A percentile compares a stretch with the other conserved stretches of the same genome.
Evolutionary conservation across 2,797 vertebrate species (phyloP).

Genomic region (Tauraco hartlaubi): DNA sequence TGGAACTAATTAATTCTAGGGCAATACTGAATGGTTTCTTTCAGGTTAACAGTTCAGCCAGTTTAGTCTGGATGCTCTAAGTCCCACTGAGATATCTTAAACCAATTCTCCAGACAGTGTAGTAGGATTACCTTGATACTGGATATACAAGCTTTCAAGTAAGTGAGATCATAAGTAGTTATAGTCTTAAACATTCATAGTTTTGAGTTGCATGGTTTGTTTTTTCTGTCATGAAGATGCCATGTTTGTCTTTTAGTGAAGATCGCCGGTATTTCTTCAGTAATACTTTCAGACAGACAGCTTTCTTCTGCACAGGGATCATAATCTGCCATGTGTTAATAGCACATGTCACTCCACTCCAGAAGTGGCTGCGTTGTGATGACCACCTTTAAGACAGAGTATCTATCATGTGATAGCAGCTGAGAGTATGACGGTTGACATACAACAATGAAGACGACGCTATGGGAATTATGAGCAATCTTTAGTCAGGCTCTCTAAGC

Average conservation of each 20-base stretch:
- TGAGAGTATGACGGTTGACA: background rate
- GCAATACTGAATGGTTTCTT: constrained; percentile 60
- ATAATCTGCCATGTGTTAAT: constrained; percentile 47
- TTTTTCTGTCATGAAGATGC: background rate
- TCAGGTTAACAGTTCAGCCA: constrained; percentile 37
- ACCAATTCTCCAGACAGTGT: background rate
- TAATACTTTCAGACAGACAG: background rate
- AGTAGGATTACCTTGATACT: constrained; percentile 20
- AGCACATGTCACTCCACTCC: background rate
- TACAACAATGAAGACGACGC: background rate
- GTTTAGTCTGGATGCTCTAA: constrained; percentile 9
- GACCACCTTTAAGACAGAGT: background rate
- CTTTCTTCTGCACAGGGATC: constrained; percentile 16
- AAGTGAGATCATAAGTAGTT: background rate
- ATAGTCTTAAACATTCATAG: background rate
- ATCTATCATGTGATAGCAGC: background rate
- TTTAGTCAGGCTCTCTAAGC: background rate
- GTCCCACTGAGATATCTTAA: constrained; percentile 12
- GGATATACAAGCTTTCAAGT: background rate
- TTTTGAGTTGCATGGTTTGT: background rate
- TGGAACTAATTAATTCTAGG: constrained; percentile 71
- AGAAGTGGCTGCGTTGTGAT: background rate
- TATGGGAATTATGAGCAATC: background rate
- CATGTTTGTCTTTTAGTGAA: background rate
- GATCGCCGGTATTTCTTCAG: background rate